phyloP scores from a whole-genome alignment of 2,797 vertebrate species.

The Poecilia picta region DNA sequence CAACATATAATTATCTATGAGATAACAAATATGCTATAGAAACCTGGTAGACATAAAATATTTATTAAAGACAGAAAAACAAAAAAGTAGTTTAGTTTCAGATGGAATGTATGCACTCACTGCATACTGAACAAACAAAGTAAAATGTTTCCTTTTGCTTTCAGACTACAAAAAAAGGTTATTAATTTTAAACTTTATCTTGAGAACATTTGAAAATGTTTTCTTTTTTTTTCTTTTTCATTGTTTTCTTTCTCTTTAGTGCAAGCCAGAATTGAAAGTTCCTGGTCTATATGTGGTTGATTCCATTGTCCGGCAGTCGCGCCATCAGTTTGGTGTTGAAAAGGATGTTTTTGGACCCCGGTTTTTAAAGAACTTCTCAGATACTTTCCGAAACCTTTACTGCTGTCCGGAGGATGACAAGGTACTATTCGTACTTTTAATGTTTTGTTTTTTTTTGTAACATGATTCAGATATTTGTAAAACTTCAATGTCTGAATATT shows the following conservation, averaged over 20 bases:
- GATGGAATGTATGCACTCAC: not conserved
- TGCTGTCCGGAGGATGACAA: conserved; percentile 95
- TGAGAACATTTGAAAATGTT: not conserved
- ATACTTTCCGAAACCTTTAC: conserved; percentile 96
- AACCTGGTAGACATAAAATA: not conserved
- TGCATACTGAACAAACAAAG: not conserved
- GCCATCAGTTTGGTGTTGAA: conserved; percentile 97
- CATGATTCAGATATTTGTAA: not conserved
- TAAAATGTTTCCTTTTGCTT: not conserved
- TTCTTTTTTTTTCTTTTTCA: not conserved
- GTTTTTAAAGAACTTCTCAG: conserved; percentile 95
- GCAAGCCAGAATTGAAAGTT: conserved; percentile 96
- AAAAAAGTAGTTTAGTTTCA: not conserved
- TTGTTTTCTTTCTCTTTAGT: conserved; percentile 75
- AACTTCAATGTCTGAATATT: not conserved
- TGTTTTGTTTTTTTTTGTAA: not conserved
- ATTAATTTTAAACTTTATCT: not conserved
- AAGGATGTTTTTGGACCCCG: conserved; percentile 98
- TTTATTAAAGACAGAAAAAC: not conserved
- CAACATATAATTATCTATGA: not conserved
- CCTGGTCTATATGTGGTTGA: conserved; percentile 97
- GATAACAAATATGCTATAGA: not conserved
- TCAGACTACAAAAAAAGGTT: too few relatives aligned
- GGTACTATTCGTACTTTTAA: conserved; percentile 71
- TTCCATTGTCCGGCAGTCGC: conserved; percentile 98